A percentile compares a stretch with the other conserved stretches of the same genome.
phyloP scores from a whole-genome alignment of 2,888 invertebrate species.

The Harpalus rufipes region DNA sequence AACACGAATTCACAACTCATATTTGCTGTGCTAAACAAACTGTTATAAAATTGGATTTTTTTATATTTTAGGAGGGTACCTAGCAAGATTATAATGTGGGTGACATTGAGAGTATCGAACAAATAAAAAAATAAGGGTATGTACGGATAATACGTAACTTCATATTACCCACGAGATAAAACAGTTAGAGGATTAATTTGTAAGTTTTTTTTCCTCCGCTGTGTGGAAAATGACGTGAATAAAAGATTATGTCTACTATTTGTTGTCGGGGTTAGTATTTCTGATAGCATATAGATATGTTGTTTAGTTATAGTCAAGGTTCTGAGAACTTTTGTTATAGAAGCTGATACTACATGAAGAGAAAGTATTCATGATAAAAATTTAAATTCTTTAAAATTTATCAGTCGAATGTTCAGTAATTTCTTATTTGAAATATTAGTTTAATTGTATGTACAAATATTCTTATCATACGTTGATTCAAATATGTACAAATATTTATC shows the following conservation, averaged over 20 bases:
- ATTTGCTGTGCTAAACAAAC: slow-evolving; percentile 9
- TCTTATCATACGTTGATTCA: no score
- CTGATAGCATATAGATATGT: slow-evolving; percentile 15
- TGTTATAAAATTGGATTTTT: neutral
- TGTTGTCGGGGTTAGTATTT: slow-evolving; percentile 10
- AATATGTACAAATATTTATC: slow-evolving; percentile 10
- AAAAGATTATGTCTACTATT: neutral
- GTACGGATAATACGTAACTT: no score
- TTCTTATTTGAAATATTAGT: neutral
- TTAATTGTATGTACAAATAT: no score
- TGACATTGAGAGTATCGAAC: no score
- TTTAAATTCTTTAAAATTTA: neutral
- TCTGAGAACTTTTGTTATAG: slow-evolving; percentile 5
- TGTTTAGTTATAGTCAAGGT: slow-evolving; percentile 20
- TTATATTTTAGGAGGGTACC: neutral
- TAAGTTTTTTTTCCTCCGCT: neutral
- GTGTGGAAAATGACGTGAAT: neutral
- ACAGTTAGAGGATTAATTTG: neutral
- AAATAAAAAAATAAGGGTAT: no score
- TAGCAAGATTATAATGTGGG: no score
- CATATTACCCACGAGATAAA: no score
- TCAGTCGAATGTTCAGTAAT: neutral
- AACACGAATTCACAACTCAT: neutral
- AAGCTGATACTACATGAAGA: neutral
- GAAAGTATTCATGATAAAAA: neutral